These are phyloP conservation scores for Malurus alboscapulatus DNA, from an alignment of 2,113 vertebrate genomes.

Conservation along the genomic window DNA sequence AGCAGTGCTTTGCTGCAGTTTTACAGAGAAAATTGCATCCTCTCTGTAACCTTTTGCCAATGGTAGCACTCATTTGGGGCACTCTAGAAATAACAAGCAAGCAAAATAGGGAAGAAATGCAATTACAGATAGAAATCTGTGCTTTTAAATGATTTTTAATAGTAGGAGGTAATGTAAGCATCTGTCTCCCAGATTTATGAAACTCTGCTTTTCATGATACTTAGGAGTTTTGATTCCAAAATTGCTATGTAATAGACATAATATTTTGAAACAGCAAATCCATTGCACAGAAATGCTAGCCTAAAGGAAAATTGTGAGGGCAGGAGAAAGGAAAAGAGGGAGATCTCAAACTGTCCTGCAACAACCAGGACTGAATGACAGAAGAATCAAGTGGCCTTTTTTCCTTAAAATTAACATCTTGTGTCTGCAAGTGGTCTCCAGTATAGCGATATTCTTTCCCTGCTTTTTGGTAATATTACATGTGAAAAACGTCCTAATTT, in stretches of 20 bases:
- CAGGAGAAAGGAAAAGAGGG: neutral
- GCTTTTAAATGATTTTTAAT: conserved; percentile 22
- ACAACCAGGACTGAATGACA: neutral
- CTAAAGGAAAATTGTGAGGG: neutral
- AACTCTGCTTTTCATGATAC: neutral
- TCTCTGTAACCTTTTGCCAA: neutral
- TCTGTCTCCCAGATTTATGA: conserved; percentile 19
- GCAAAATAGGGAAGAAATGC: neutral
- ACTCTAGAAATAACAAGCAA: conserved; percentile 8
- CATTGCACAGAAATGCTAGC: neutral
- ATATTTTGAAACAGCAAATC: conserved; percentile 34
- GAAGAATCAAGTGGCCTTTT: neutral
- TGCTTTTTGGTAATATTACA: neutral
- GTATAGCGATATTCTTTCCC: neutral
- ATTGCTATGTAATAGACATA: conserved; percentile 29
- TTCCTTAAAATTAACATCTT: neutral
- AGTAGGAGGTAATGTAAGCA: conserved; percentile 6
- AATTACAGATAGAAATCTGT: neutral
- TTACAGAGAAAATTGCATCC: neutral
- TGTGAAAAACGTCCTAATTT: neutral
- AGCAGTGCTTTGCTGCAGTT: neutral
- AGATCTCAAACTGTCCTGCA: neutral
- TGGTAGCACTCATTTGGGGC: neutral
- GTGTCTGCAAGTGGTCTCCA: neutral
- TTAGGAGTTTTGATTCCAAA: conserved; percentile 8